Evolutionary conservation across 2,113 vertebrate genomes (phyloP), one percentile per base, ranked within the genome.

Genomic region (Gallinago undulata): DNA sequence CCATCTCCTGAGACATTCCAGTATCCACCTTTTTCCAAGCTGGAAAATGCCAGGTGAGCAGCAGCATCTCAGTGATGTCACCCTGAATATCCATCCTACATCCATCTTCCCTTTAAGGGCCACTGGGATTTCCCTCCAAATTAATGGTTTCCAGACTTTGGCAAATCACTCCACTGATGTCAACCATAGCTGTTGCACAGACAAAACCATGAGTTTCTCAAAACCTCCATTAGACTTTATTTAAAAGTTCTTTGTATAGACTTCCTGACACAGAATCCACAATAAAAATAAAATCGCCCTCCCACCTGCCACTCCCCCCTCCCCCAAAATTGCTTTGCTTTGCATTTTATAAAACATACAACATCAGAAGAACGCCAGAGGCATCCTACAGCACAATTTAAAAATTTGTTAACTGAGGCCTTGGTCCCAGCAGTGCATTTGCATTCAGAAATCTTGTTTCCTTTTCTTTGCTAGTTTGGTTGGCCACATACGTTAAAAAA

Each of bases 171-270:
- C 27, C 33, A 15, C n/a, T 41, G 33, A 28, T n/a, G 28, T 31
- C 10, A 55, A 55, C 5, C 6, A 2, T 12, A 64, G 27, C 13
- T 62, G 76, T 80, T 45, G 79, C 41, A 84, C 82, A 78, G 60
- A 87, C 59, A 82, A 84, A 60, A 13, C 2, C 75, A 69, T 1
- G 1, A 69, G 50, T 33, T 24, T 90, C 94, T 97, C 53, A 83
- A 97, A 97, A 98, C 59, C 96, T 98, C 97, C 97, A 91, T 97
- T 97, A 97, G 91, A 97, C 94, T 98, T 98, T 98, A 98, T 98
- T 98, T 97, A 98, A 98, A 98, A 98, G 97, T 98, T 98, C 96
- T 98, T 97, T 97, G 97, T 97, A 97, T 98, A 98, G 98, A 98
- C 96, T 98, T 98, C 97, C 96, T 96, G 95, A 96, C 95, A 90